A percentile compares a stretch with the other conserved stretches of the same genome.
Conservation (phyloP, 2,888 invertebrate species). For the Philereme transversata region DNA sequence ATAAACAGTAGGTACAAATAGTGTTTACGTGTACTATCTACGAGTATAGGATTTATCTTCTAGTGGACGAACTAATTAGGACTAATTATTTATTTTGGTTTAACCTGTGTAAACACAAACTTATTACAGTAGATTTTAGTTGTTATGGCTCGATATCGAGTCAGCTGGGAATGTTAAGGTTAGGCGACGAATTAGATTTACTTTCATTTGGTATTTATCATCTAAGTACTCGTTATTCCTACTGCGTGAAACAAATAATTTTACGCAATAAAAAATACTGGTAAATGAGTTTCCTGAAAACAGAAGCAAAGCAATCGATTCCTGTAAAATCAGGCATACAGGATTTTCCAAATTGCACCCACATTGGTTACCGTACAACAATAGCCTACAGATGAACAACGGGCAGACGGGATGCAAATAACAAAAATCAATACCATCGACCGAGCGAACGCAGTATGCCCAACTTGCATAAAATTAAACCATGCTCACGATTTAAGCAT, state of each 20-base stretch:
- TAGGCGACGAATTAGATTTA: no score
- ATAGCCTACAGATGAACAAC: constrained; percentile 71
- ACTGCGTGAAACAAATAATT: no score
- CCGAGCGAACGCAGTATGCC: constrained; percentile 64
- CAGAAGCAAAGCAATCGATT: constrained; percentile 7
- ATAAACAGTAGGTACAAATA: constrained; percentile 38
- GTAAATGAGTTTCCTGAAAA: neutral
- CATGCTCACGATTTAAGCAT: constrained; percentile 58
- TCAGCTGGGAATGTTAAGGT: no score
- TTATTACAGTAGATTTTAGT: neutral
- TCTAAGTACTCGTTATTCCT: no score
- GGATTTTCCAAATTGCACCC: constrained; percentile 26
- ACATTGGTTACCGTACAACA: constrained; percentile 67
- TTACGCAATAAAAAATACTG: neutral
- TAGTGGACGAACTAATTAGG: constrained; percentile 4
- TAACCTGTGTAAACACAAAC: neutral
- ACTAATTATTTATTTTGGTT: constrained; percentile 11
- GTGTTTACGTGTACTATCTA: constrained; percentile 26
- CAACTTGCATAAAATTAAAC: constrained; percentile 74
- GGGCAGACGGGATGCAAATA: constrained; percentile 81
- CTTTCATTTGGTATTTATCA: no score
- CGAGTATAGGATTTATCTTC: constrained; percentile 10
- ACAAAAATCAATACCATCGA: constrained; percentile 78
- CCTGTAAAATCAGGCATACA: constrained; percentile 13
- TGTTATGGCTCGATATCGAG: no score